phyloP scores from a whole-genome alignment of 2,113 vertebrate genomes.

The Archocentrus centrarchus region DNA sequence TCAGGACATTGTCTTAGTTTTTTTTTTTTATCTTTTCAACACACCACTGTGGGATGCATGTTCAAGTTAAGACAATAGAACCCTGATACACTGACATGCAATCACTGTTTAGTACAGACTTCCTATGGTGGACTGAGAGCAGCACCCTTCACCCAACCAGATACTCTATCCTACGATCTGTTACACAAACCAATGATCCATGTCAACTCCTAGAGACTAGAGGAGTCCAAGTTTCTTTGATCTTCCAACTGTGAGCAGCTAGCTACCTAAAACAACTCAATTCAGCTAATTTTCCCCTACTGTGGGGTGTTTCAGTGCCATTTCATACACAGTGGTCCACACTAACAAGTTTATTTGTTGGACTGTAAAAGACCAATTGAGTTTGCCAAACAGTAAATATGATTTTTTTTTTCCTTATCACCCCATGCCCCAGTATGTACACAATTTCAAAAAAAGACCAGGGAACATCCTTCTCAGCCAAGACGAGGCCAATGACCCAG shows the following conservation, averaged over 20 bases:
- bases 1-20: conserved; percentile 9
- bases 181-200: conserved; percentile 22
- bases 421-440: neutral
- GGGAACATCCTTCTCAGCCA: conserved; percentile 5
- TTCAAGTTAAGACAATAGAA: conserved; percentile 22
- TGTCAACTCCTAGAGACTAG: neutral
- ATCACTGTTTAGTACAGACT: neutral
- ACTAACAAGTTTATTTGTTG: conserved; percentile 4
- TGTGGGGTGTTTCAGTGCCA: conserved; percentile 3
- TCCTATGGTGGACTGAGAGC: neutral
- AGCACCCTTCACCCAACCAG: neutral
- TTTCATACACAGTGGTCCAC: neutral
- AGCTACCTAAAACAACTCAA: conserved; percentile 22
- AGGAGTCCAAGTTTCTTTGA: conserved; percentile 21
- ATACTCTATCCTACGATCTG: conserved; percentile 2
- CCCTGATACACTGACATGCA: neutral
- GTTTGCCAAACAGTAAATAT: conserved; percentile 15
- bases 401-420: conserved; percentile 4
- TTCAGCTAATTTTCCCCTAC: conserved; percentile 13
- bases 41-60: neutral
- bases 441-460: neutral
- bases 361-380: neutral
- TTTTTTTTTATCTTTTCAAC: neutral
- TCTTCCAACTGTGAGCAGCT: conserved; percentile 14
- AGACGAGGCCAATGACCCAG: conserved; percentile 12